Percentiles rank a stretch among this genome's conserved stretches.
Evolutionary conservation across 2,888 invertebrate species (phyloP).

Genomic region (Drosophila cognata): DNA sequence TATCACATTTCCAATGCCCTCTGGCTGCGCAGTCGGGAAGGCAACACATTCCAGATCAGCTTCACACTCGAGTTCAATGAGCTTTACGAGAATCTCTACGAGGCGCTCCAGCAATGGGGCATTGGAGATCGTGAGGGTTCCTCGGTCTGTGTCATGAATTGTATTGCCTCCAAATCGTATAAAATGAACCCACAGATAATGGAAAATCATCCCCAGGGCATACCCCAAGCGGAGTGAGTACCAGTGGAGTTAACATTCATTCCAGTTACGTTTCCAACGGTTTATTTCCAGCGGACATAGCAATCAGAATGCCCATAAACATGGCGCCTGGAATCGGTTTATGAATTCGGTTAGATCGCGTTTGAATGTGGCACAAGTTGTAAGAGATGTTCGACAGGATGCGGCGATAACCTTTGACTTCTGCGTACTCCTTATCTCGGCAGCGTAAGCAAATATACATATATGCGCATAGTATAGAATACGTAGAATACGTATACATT

Average conservation of each 20-base stretch:
- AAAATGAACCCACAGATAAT: slow-evolving; percentile 44
- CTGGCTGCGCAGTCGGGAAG: slow-evolving; percentile 86
- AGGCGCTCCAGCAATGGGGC: slow-evolving; percentile 87
- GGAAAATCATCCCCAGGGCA: slow-evolving; percentile 24
- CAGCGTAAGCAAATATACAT: slow-evolving; percentile 86
- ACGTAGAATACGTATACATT: too few relatives aligned
- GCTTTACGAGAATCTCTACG: slow-evolving; percentile 87
- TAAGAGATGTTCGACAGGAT: slow-evolving; percentile 89
- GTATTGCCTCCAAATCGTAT: slow-evolving; percentile 85
- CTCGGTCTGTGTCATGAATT: slow-evolving; percentile 88
- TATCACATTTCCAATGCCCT: slow-evolving; percentile 86
- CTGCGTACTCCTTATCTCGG: slow-evolving; percentile 89
- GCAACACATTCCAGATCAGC: slow-evolving; percentile 86
- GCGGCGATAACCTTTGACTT: slow-evolving; percentile 92
- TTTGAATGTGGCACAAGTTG: slow-evolving; percentile 90
- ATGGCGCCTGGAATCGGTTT: slow-evolving; percentile 87
- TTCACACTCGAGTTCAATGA: slow-evolving; percentile 87
- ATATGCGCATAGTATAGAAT: too few relatives aligned
- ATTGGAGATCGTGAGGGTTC: slow-evolving; percentile 87
- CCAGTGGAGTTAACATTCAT: not conserved
- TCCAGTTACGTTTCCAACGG: not conserved
- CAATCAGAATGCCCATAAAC: slow-evolving; percentile 69
- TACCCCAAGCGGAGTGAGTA: slow-evolving; percentile 47
- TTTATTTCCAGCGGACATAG: slow-evolving; percentile 33
- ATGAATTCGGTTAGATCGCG: slow-evolving; percentile 88